phyloP scores from a whole-genome alignment of 2,797 vertebrate genomes.

The Thripadectes ignobilis region DNA sequence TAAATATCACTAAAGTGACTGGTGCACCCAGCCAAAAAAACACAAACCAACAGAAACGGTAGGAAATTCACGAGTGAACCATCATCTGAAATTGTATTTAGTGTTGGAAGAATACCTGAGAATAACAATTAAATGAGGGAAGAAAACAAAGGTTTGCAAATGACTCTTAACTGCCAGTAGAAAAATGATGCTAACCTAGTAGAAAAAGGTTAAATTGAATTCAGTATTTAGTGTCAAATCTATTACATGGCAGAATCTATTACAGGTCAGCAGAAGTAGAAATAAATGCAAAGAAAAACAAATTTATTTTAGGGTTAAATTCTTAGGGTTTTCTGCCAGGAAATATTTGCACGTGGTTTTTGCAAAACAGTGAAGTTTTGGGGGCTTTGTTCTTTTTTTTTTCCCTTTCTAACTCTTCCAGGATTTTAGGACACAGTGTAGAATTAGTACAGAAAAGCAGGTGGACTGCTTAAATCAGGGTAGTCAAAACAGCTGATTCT shows the following conservation, averaged over 20 bases:
- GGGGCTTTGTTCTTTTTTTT: neutral
- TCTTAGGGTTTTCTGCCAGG: neutral
- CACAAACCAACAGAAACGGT: neutral
- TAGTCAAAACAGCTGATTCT: neutral
- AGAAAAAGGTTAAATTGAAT: neutral
- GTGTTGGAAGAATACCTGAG: neutral
- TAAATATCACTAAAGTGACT: neutral
- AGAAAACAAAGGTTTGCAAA: neutral
- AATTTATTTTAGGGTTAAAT: neutral
- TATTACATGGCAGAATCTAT: neutral
- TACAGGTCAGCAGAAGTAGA: neutral
- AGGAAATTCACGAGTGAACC: neutral
- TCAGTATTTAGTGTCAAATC: neutral
- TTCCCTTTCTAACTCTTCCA: neutral
- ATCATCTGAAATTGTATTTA: neutral
- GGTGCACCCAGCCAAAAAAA: no score
- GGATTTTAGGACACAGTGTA: neutral
- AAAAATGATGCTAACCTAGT: neutral
- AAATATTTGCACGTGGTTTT: neutral
- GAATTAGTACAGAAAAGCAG: neutral
- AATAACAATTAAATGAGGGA: fast-evolving
- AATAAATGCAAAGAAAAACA: neutral
- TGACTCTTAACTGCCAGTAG: neutral
- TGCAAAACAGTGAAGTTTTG: neutral
- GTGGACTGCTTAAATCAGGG: neutral